These are phyloP conservation scores for Cheilinus undulatus DNA, from an alignment of 2,113 vertebrate genomes.

Conservation along the genomic window DNA sequence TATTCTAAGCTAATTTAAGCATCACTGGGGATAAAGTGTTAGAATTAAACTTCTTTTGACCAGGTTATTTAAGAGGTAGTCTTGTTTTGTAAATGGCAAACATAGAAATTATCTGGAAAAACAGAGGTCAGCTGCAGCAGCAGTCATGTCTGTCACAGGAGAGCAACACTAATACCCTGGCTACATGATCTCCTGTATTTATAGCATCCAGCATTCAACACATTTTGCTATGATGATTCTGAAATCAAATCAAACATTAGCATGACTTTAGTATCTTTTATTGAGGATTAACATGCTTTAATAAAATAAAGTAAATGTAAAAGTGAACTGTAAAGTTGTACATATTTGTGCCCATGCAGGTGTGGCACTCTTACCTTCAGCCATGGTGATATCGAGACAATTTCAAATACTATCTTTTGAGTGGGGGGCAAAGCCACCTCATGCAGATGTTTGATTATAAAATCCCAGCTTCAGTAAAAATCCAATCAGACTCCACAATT, in stretches of 20 bases:
- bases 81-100: background rate
- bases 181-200: conserved; percentile 79
- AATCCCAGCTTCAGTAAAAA: conserved; percentile 33
- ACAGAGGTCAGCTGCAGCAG: conserved; percentile 34
- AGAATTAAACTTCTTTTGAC: no score
- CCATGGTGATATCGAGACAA: conserved; percentile 67
- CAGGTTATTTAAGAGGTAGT: background rate
- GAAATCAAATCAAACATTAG: conserved; percentile 17
- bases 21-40: no score
- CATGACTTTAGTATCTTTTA: background rate
- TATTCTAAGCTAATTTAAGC: no score
- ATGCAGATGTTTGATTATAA: conserved; percentile 47
- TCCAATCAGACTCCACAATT: conserved; percentile 43
- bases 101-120: background rate
- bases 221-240: conserved; percentile 27
- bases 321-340: background rate
- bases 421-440: conserved; percentile 48
- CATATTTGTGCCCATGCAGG: background rate
- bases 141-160: conserved; percentile 54
- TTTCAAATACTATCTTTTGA: conserved; percentile 44
- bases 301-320: background rate
- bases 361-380: conserved; percentile 77
- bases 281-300: background rate
- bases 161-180: conserved; percentile 53
- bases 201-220: conserved; percentile 74